phyloP scores from a whole-genome alignment of 2,797 vertebrate genomes.

The Eospalax fontanierii region DNA sequence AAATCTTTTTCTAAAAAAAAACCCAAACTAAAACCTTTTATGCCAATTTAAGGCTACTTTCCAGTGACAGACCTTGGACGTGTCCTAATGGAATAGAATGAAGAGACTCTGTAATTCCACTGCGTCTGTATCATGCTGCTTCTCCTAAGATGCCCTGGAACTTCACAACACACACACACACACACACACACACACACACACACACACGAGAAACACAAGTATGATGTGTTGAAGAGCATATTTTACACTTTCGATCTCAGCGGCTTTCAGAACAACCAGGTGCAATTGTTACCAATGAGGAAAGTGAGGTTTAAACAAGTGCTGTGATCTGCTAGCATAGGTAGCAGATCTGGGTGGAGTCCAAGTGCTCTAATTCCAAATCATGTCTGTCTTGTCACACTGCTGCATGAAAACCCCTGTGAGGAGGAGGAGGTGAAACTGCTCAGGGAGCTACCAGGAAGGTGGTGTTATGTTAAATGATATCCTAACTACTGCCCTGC shows the following conservation, averaged over 20 bases:
- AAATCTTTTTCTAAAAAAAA: not conserved
- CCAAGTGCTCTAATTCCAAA: not conserved
- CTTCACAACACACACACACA: not conserved
- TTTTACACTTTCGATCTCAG: conserved; percentile 19
- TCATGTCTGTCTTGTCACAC: not conserved
- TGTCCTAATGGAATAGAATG: not conserved
- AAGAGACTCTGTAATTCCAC: not conserved
- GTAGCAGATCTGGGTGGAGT: not conserved
- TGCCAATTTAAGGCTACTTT: not conserved
- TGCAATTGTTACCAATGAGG: conserved; percentile 1
- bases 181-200: not conserved
- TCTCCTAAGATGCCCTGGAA: conserved; percentile 53
- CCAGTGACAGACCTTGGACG: not conserved
- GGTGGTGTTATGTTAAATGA: not conserved
- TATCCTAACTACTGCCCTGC: not conserved
- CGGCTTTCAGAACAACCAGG: conserved; percentile 45
- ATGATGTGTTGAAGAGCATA: not conserved
- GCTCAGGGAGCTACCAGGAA: not conserved
- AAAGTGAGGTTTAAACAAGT: conserved; percentile 8
- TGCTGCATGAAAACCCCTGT: not conserved
- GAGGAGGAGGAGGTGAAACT: not conserved
- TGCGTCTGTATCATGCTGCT: conserved; percentile 30
- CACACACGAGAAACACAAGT: conserved; percentile 21
- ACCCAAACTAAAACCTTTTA: not conserved
- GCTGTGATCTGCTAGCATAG: not conserved